Evolutionary conservation across 2,888 invertebrate species (phyloP).

Genomic region (Teleogryllus oceanicus): DNA sequence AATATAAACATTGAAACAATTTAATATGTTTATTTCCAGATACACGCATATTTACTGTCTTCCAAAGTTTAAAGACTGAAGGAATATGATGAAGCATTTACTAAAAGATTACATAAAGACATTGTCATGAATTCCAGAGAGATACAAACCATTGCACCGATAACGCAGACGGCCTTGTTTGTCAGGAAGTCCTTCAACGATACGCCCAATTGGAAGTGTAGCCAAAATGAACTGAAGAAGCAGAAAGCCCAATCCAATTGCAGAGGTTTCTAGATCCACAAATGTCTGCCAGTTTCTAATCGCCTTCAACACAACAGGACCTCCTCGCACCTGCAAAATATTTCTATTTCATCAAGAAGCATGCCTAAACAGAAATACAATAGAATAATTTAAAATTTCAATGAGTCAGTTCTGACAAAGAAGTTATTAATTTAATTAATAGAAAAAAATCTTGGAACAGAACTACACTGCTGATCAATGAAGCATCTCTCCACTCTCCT

Average conservation of each 20-base stretch:
- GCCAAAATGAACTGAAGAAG: conserved; percentile 52
- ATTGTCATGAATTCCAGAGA: no score
- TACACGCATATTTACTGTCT: no score
- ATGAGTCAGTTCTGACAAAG: no score
- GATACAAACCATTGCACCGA: conserved; percentile 52
- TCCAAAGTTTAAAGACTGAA: no score
- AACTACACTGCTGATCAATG: no score
- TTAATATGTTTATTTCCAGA: no score
- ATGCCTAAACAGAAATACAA: background rate
- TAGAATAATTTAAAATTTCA: conserved; percentile 34
- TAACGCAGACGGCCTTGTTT: conserved; percentile 49
- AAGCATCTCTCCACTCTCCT: no score
- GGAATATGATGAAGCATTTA: no score
- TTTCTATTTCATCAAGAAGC: background rate
- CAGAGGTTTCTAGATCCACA: conserved; percentile 47
- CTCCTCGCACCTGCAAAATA: background rate
- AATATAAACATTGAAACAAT: no score
- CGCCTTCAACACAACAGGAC: background rate
- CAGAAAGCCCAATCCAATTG: conserved; percentile 49
- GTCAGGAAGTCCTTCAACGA: conserved; percentile 38
- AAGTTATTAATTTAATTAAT: no score
- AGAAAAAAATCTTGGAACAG: no score
- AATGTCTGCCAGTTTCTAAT: conserved; percentile 43
- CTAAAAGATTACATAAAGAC: no score
- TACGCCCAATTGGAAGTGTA: conserved; percentile 52